Percentiles rank a stretch among this genome's conserved stretches.
Evolutionary conservation across 2,797 vertebrate genomes (phyloP).

Genomic region (Smutsia temminckii): DNA sequence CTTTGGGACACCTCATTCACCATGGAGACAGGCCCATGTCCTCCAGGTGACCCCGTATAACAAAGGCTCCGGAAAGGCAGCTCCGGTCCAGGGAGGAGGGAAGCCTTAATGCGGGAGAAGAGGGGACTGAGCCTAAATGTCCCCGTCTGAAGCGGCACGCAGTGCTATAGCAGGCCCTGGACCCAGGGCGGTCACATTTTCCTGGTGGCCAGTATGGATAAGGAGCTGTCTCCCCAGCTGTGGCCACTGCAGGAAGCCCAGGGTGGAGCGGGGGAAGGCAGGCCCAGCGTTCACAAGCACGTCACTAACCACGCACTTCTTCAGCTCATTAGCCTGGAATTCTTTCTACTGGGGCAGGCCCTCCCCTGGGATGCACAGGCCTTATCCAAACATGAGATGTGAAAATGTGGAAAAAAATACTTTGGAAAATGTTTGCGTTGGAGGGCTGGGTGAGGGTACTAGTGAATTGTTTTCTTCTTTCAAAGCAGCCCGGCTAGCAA

Average conservation of each 20-base stretch:
- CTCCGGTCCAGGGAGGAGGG: too few relatives aligned
- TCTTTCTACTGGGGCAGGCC: background rate
- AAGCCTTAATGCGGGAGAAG: background rate
- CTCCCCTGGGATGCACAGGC: background rate
- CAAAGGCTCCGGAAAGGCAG: background rate
- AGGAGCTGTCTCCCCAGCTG: background rate
- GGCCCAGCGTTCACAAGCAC: background rate
- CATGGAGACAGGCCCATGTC: background rate
- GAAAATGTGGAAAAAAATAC: background rate
- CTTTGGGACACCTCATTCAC: background rate
- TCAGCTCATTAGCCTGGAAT: background rate
- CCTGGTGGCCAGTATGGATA: fast-evolving
- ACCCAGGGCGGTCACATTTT: fast-evolving
- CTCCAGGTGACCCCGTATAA: background rate
- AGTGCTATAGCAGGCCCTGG: background rate
- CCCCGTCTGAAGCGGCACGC: background rate
- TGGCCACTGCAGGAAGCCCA: background rate
- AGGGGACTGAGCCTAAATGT: background rate
- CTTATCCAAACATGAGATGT: background rate
- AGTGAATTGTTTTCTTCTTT: background rate
- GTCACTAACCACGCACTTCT: background rate
- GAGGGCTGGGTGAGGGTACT: background rate
- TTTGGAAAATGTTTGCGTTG: background rate
- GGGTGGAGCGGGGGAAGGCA: background rate
- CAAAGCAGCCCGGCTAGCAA: background rate